phyloP scores from a whole-genome alignment of 1,140 invertebrate species.

The Drosophila elegans region DNA sequence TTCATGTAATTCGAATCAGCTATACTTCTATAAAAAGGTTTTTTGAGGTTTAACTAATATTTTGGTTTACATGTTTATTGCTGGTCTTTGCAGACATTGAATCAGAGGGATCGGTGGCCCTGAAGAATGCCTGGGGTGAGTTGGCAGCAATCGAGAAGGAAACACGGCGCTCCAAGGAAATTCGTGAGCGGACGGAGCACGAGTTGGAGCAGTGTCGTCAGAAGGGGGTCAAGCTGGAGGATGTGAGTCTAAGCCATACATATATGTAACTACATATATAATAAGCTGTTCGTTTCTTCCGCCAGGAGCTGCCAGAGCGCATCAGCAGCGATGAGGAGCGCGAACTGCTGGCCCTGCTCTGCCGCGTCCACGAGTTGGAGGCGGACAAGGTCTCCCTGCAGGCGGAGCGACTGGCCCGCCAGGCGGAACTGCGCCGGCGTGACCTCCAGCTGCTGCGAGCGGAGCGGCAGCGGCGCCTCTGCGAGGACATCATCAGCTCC shows the following conservation, averaged over 20 bases:
- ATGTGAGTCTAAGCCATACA: slow-evolving; percentile 88
- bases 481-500: slow-evolving; percentile 95
- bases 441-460: slow-evolving; percentile 94
- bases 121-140: slow-evolving; percentile 93
- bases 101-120: slow-evolving; percentile 89
- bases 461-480: slow-evolving; percentile 92
- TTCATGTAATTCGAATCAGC: too few relatives aligned
- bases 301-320: slow-evolving; percentile 91
- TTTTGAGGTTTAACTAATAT: too few relatives aligned
- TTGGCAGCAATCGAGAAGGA: slow-evolving; percentile 93
- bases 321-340: slow-evolving; percentile 94
- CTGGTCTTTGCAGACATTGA: slow-evolving; percentile 61
- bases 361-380: slow-evolving; percentile 95
- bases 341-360: slow-evolving; percentile 92
- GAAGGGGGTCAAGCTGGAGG: slow-evolving; percentile 91
- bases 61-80: too few relatives aligned
- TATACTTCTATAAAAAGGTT: too few relatives aligned
- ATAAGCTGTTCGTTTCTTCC: background rate
- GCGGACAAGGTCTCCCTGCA: slow-evolving; percentile 95
- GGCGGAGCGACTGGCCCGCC: slow-evolving; percentile 92
- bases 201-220: slow-evolving; percentile 91
- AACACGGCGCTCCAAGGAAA: slow-evolving; percentile 91
- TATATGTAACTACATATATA: too few relatives aligned
- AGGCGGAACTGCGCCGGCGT: slow-evolving; percentile 93
- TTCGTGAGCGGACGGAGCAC: slow-evolving; percentile 90